phyloP scores from a whole-genome alignment of 1,140 invertebrate species.

The Aplysia californica region DNA sequence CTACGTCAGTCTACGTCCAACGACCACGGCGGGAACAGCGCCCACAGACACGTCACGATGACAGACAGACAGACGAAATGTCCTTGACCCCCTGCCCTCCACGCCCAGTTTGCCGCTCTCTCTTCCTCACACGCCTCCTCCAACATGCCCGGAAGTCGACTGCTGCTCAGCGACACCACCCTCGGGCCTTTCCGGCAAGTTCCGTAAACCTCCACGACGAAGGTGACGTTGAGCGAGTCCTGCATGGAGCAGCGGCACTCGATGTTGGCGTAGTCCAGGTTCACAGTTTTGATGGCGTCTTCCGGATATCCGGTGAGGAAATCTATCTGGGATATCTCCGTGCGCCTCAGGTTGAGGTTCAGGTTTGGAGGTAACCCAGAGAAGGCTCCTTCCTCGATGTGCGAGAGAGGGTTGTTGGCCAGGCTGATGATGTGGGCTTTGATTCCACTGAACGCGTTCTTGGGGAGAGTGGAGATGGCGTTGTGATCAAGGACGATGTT shows the following conservation, averaged over 20 bases:
- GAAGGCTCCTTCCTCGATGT: constrained; percentile 15
- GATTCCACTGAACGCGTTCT: constrained; percentile 15
- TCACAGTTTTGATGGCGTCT: constrained; percentile 20
- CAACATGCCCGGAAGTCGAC: not conserved
- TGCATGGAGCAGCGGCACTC: constrained; percentile 18
- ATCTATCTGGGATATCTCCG: constrained; percentile 6
- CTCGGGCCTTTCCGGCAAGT: not conserved
- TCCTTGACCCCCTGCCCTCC: too few relatives aligned
- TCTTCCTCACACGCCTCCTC: constrained; percentile 12
- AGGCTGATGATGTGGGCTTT: constrained; percentile 9
- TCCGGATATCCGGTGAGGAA: constrained; percentile 11
- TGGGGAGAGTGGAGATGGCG: not conserved
- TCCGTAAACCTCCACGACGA: not conserved
- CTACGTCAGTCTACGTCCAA: too few relatives aligned
- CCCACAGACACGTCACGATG: too few relatives aligned
- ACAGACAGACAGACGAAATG: too few relatives aligned
- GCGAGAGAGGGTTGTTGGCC: not conserved
- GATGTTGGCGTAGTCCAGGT: constrained; percentile 13
- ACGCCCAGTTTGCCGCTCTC: not conserved
- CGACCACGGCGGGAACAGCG: too few relatives aligned
- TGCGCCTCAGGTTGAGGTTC: constrained; percentile 5
- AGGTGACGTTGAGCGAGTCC: constrained; percentile 8
- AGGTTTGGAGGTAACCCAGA: not conserved
- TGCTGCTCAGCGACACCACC: not conserved
- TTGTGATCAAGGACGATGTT: constrained; percentile 9